A percentile compares a stretch with the other conserved stretches of the same genome.
These are phyloP conservation scores for Prinia subflava DNA, from an alignment of 2,113 vertebrate species.

Conservation along the genomic window DNA sequence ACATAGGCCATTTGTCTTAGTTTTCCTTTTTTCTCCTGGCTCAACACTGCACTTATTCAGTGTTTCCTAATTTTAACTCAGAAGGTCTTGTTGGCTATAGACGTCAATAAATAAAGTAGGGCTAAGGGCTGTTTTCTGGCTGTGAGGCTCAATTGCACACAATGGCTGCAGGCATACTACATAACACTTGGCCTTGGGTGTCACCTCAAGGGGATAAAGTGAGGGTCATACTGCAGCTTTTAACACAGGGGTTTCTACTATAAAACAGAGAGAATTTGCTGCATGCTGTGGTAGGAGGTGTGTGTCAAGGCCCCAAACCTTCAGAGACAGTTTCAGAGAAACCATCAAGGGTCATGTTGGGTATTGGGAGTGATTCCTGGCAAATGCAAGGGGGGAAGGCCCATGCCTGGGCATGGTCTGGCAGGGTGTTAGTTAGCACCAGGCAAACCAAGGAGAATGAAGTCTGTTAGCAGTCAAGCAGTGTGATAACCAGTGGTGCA, in stretches of 20 bases:
- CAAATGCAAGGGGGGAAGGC: neutral
- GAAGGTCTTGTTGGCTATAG: neutral
- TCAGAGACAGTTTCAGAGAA: neutral
- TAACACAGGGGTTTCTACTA: neutral
- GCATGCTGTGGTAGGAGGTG: neutral
- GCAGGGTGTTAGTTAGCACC: neutral
- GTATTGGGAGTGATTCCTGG: neutral
- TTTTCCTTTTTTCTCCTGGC: neutral
- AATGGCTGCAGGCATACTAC: neutral
- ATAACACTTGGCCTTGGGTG: neutral
- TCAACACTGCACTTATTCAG: neutral
- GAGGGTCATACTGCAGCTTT: neutral
- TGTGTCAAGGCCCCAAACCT: neutral
- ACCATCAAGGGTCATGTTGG: neutral
- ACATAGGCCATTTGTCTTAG: constrained; percentile 3
- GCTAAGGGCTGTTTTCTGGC: neutral
- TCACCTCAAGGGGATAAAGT: neutral
- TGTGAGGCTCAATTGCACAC: neutral
- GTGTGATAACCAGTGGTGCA: neutral
- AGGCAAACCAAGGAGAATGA: neutral
- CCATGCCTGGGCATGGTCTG: neutral
- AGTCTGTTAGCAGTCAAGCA: neutral
- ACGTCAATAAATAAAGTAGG: neutral
- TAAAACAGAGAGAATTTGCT: neutral
- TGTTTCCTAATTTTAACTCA: neutral